These are phyloP conservation scores for Polydesmus complanatus DNA, from an alignment of 2,888 invertebrate genomes.

Conservation along the genomic window DNA sequence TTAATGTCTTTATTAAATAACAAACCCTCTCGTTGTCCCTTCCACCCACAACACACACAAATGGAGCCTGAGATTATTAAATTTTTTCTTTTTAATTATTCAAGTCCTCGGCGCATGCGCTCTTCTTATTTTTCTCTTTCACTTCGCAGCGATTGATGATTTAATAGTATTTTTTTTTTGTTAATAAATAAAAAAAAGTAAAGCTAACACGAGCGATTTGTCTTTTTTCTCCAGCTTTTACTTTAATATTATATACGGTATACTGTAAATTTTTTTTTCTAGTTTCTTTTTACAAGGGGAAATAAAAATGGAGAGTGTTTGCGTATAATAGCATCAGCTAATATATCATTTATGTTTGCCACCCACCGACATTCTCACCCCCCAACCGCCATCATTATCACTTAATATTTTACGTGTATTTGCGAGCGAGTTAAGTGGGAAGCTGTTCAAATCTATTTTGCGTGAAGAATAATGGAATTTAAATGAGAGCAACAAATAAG, in stretches of 20 bases:
- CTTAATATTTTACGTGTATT: neutral
- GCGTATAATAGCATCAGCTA: no score
- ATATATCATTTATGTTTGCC: neutral
- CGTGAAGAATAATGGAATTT: no score
- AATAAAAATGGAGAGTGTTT: neutral
- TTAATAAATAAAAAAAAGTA: no score
- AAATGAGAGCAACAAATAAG: no score
- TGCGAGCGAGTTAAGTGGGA: neutral
- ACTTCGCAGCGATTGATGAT: neutral
- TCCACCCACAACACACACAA: neutral
- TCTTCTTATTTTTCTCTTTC: neutral
- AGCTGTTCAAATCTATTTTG: neutral
- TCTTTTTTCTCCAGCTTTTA: no score
- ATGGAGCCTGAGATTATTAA: slow-evolving; percentile 14
- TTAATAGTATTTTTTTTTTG: no score
- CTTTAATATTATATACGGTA: no score
- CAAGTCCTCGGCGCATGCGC: slow-evolving; percentile 2
- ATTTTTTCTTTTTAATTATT: slow-evolving; percentile 16
- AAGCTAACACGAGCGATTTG: neutral
- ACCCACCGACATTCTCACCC: neutral
- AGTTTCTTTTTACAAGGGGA: neutral
- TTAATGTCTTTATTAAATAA: neutral
- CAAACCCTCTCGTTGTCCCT: neutral
- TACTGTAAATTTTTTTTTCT: neutral
- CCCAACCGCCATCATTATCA: neutral